phyloP scores from a whole-genome alignment of 2,113 vertebrate species.

The Mystacornis crossleyi region DNA sequence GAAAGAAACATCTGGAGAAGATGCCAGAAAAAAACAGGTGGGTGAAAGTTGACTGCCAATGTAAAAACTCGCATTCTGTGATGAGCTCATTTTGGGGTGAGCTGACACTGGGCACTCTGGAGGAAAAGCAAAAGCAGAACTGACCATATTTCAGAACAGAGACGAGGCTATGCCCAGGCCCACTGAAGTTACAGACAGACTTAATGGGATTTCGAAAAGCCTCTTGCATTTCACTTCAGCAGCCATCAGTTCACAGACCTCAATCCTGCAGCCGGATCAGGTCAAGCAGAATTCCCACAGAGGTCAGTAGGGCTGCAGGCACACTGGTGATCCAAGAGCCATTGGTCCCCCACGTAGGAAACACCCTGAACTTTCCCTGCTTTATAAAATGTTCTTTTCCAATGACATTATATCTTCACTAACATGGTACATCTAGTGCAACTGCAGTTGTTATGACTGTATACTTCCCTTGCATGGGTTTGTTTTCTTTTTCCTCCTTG shows the following conservation, averaged over 20 bases:
- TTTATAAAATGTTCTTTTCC: neutral
- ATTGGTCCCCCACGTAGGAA: neutral
- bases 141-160: neutral
- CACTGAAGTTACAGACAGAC: neutral
- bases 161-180: neutral
- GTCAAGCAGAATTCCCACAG: neutral
- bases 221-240: neutral
- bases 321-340: neutral
- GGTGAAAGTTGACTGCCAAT: neutral
- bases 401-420: neutral
- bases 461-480: neutral
- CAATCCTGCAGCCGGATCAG: neutral
- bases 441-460: neutral
- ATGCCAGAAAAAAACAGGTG: neutral
- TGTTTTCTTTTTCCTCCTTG: neutral
- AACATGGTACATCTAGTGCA: neutral
- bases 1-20: neutral
- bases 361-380: neutral
- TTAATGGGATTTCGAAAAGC: neutral
- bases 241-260: neutral
- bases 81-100: neutral
- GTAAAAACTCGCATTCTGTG: fast-evolving
- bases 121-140: neutral
- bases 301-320: neutral
- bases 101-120: neutral